phyloP scores from a whole-genome alignment of 2,797 vertebrate species.

The Propithecus perrieri region DNA sequence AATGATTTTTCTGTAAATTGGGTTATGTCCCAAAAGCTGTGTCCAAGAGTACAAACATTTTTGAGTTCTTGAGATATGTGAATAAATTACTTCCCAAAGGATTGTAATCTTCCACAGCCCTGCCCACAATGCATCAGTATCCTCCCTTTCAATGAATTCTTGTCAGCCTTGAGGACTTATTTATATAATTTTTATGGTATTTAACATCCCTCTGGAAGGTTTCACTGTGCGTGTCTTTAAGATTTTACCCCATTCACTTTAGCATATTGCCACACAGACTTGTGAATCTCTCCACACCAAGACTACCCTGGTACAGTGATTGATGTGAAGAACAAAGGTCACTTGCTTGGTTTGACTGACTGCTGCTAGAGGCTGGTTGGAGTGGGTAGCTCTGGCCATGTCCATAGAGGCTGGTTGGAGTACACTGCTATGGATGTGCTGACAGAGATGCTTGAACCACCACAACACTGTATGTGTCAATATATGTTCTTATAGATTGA shows the following conservation, averaged over 20 bases:
- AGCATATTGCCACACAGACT: background rate
- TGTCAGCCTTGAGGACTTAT: background rate
- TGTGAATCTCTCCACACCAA: background rate
- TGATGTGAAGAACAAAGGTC: background rate
- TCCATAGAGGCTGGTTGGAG: background rate
- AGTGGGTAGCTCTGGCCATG: background rate
- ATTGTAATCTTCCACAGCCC: background rate
- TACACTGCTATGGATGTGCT: background rate
- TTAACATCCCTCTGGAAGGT: background rate
- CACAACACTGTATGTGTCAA: background rate
- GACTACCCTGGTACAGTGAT: background rate
- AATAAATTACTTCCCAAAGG: background rate
- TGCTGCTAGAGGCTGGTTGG: background rate
- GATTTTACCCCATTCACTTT: conserved; percentile 23
- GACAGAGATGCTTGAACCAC: background rate
- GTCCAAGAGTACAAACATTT: background rate
- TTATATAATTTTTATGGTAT: conserved; percentile 12
- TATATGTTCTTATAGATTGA: background rate
- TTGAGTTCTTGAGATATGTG: background rate
- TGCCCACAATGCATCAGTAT: background rate
- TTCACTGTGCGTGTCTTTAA: background rate
- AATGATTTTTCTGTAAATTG: conserved; percentile 1
- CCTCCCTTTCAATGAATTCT: background rate
- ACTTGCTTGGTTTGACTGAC: background rate
- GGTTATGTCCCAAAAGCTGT: background rate